Percentiles rank a stretch among this genome's conserved stretches.
Evolutionary conservation across 64 coral and sea anemone genomes (phyloP).

Genomic region (Trachythela sp.): DNA sequence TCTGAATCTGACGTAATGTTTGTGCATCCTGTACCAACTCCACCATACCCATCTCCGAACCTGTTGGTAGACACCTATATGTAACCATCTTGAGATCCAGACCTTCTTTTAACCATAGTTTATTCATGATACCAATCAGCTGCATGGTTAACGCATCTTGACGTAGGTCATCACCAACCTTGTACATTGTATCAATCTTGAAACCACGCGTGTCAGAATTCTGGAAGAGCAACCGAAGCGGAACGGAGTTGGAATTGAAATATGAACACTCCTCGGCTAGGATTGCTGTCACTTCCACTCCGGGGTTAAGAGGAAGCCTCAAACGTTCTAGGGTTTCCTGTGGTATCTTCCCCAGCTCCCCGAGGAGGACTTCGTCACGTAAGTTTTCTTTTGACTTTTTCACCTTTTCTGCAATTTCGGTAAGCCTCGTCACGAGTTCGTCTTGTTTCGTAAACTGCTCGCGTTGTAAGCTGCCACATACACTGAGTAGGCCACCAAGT

Average conservation of each 20-base stretch:
- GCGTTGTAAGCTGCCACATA: conserved; percentile 82
- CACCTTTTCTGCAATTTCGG: conserved; percentile 72
- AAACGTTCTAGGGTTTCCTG: conserved; percentile 49
- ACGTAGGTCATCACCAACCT: conserved; percentile 92
- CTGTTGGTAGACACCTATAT: conserved; percentile 83
- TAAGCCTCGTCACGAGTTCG: conserved; percentile 68
- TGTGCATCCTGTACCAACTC: conserved; percentile 76
- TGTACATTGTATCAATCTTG: conserved; percentile 83
- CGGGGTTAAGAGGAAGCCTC: conserved; percentile 76
- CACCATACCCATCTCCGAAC: conserved; percentile 79
- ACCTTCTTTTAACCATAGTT: conserved; percentile 93
- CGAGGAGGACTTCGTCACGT: conserved; percentile 55
- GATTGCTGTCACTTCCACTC: conserved; percentile 68
- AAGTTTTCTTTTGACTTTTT: conserved; percentile 64
- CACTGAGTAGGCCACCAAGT: conserved; percentile 72
- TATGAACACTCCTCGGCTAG: conserved; percentile 59
- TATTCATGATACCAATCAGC: conserved; percentile 94
- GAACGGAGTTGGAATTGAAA: conserved; percentile 91
- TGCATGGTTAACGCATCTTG: conserved; percentile 93
- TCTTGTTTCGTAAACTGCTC: conserved; percentile 86
- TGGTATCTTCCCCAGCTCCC: conserved; percentile 66
- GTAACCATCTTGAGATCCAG: conserved; percentile 96
- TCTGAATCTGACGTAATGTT: conserved; percentile 92
- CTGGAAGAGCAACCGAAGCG: conserved; percentile 72
- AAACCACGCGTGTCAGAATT: conserved; percentile 78